These are phyloP conservation scores for Drosophila varians DNA, from an alignment of 1,140 invertebrate genomes.

Conservation along the genomic window DNA sequence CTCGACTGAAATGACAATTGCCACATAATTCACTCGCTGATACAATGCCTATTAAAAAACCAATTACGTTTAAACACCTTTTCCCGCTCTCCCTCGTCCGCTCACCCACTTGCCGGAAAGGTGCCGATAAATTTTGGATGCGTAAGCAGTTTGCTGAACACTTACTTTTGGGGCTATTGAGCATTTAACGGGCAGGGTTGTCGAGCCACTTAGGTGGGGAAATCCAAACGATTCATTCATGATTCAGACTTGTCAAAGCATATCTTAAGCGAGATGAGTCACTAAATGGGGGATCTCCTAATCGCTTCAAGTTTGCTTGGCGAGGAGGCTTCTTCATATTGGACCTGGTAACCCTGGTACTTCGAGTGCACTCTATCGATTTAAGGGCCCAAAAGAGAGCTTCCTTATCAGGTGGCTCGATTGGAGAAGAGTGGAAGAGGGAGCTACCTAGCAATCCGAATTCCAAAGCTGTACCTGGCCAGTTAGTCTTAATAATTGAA, in stretches of 20 bases:
- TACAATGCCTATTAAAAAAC: constrained; percentile 78
- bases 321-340: too few species aligned
- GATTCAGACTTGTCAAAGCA: constrained; percentile 17
- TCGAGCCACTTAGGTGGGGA: constrained; percentile 7
- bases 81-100: constrained; percentile 19
- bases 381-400: neutral
- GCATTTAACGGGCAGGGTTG: constrained; percentile 45
- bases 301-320: too few species aligned
- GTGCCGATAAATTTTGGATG: constrained; percentile 39
- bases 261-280: constrained; percentile 9
- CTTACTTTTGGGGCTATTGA: constrained; percentile 12
- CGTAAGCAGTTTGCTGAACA: constrained; percentile 58
- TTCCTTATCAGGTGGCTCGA: neutral
- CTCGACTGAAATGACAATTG: constrained; percentile 61
- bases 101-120: neutral
- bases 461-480: too few species aligned
- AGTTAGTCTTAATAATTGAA: neutral
- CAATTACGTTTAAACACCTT: constrained; percentile 77
- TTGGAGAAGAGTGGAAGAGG: neutral
- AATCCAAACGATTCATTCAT: constrained; percentile 1
- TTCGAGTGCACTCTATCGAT: neutral
- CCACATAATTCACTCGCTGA: constrained; percentile 71
- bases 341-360: neutral
- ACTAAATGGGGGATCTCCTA: too few species aligned
- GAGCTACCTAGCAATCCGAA: too few species aligned